Evolutionary conservation across 2,888 invertebrate genomes (phyloP), one percentile per base, ranked within the genome.

Genomic region (Eustalomyia histrio): DNA sequence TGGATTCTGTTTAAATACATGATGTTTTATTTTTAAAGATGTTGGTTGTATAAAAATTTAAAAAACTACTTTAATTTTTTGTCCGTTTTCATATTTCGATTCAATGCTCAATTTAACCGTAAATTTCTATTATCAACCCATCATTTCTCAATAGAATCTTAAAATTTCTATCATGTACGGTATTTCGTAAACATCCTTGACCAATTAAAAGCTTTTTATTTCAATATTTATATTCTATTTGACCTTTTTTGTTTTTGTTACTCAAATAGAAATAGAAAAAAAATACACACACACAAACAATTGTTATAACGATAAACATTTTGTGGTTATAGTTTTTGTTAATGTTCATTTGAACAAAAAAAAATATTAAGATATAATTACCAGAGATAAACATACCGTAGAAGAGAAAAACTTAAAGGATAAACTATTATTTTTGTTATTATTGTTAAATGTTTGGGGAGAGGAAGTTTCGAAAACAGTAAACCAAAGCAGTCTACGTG

Each of bases 321-420:
- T 73, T 73, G 73, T 58, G 33, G 50, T 35, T 60, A 52, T 24
- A 29, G 14, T 47, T 73, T 43, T 64, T 33, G 5, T 33, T 35
- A 67, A 53, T 39, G 35, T 64, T 18, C 50, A n/a, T 47, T 47
- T 47, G 14, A 12, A 57, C 24, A 33, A 57, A 76, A 57, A 57
- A 76, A 63, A 76, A 69, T 63, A 50, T 69, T 52, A 64, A 76
- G 76, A 69, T 69, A 76, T 69, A 76, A 76, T 76, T 76, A 76
- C 69, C 76, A 57, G 55, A 76, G 76, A 76, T 76, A 76, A 29
- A 76, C 69, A 71, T 29, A 29, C 4, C 3, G 29, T 29, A 29
- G 7, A 60, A 24, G 29, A 18, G 17, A 3, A 43, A 53, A 24
- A 24, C 14, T 9, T 9, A 68, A 29, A 50, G n/a, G 9, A 60